Evolutionary conservation across 2,888 invertebrate species (phyloP).

Genomic region (Acheta domesticus): DNA sequence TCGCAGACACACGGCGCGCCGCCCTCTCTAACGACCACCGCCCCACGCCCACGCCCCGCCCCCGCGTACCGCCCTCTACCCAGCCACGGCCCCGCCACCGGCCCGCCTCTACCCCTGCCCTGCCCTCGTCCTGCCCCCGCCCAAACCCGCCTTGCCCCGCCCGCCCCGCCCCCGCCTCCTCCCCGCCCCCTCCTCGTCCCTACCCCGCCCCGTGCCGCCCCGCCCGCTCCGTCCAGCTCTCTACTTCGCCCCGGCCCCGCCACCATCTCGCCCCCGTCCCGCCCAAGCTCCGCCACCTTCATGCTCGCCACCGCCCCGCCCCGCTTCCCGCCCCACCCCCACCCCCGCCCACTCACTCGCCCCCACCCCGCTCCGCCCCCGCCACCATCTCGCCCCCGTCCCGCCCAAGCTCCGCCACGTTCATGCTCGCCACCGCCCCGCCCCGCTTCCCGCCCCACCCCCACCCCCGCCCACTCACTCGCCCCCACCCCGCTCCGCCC

Average conservation of each 20-base stretch:
- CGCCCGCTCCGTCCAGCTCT: neutral
- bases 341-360: too few relatives aligned
- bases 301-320: neutral
- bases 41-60: neutral
- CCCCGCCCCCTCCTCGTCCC: too few relatives aligned
- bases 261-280: neutral
- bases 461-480: too few relatives aligned
- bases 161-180: neutral
- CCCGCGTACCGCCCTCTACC: too few relatives aligned
- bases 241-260: neutral
- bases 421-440: too few relatives aligned
- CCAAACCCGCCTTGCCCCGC: neutral
- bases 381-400: neutral
- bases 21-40: neutral
- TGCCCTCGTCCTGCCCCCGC: too few relatives aligned
- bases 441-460: neutral
- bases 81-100: too few relatives aligned
- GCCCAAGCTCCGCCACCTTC: neutral
- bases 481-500: too few relatives aligned
- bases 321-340: neutral
- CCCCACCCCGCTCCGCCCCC: neutral
- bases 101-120: too few relatives aligned
- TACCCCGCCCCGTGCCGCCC: neutral
- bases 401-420: neutral
- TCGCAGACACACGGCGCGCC: neutral